phyloP scores from a whole-genome alignment of 2,888 invertebrate species.

The Sarcophaga carnaria region DNA sequence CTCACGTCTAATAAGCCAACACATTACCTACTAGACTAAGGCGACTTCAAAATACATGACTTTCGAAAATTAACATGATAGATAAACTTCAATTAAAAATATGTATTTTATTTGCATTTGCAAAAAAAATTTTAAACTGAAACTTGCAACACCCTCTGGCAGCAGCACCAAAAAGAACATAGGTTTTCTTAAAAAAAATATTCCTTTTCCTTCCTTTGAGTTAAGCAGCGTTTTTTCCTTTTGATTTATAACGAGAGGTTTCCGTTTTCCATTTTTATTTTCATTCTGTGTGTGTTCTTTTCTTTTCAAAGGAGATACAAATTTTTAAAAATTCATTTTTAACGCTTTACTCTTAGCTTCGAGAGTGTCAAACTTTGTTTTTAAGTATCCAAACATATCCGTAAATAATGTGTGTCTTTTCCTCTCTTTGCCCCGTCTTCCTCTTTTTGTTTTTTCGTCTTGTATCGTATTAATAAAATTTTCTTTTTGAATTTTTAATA shows the following conservation, averaged over 20 bases:
- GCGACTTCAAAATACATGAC: too few relatives aligned
- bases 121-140: background rate
- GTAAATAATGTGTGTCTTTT: constrained; percentile 1
- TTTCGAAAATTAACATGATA: too few relatives aligned
- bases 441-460: background rate
- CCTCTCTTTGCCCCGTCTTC: background rate
- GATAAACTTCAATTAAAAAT: background rate
- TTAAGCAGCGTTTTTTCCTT: constrained; percentile 14
- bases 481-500: background rate
- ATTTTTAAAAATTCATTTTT: background rate
- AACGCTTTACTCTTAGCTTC: background rate
- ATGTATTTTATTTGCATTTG: too few relatives aligned
- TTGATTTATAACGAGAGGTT: constrained; percentile 46
- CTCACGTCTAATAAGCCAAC: too few relatives aligned
- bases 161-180: constrained; percentile 46
- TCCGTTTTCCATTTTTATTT: constrained; percentile 5
- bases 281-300: background rate
- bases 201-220: background rate
- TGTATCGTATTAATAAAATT: background rate
- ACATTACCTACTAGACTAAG: too few relatives aligned
- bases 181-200: background rate
- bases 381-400: constrained; percentile 8
- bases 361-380: constrained; percentile 31
- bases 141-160: constrained; percentile 4
- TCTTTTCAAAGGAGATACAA: background rate